A percentile compares a stretch with the other conserved stretches of the same genome.
Evolutionary conservation across 1,140 invertebrate species (phyloP).

Genomic region (Neodiprion lecontei): DNA sequence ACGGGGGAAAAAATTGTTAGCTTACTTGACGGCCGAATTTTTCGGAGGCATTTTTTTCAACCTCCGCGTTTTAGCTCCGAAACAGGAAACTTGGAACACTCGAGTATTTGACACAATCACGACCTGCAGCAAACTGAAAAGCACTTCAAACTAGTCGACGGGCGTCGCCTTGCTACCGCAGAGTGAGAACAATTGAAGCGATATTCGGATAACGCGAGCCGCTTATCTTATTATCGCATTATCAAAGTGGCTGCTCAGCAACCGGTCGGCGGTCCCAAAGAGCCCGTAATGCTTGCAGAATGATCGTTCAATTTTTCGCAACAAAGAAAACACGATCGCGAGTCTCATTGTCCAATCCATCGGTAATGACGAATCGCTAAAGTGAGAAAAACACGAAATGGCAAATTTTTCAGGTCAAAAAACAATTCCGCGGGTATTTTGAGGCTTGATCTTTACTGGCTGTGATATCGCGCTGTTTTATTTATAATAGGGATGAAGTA

Average conservation of each 20-base stretch:
- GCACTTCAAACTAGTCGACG: neutral
- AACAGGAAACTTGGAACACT: neutral
- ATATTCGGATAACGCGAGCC: neutral
- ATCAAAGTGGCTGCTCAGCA: neutral
- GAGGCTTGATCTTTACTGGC: too few relatives aligned
- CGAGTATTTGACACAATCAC: neutral
- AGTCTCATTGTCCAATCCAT: neutral
- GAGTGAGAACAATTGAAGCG: neutral
- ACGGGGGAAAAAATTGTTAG: neutral
- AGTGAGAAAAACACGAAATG: too few relatives aligned
- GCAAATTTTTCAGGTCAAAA: too few relatives aligned
- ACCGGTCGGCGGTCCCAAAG: neutral
- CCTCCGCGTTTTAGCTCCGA: too few relatives aligned
- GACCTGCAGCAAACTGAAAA: neutral
- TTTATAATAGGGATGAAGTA: too few relatives aligned
- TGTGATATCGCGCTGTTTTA: too few relatives aligned
- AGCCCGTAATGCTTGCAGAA: too few relatives aligned
- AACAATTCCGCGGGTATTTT: too few relatives aligned
- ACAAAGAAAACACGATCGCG: too few relatives aligned
- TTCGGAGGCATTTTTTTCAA: neutral
- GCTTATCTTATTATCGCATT: slow-evolving; percentile 3
- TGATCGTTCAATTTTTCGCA: too few relatives aligned
- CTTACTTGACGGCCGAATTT: neutral
- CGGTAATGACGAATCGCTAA: neutral
- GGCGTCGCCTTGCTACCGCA: neutral